Evolutionary conservation across 1,140 invertebrate genomes (phyloP), one percentile per base, ranked within the genome.

Genomic region (Cyclargus thomasi): DNA sequence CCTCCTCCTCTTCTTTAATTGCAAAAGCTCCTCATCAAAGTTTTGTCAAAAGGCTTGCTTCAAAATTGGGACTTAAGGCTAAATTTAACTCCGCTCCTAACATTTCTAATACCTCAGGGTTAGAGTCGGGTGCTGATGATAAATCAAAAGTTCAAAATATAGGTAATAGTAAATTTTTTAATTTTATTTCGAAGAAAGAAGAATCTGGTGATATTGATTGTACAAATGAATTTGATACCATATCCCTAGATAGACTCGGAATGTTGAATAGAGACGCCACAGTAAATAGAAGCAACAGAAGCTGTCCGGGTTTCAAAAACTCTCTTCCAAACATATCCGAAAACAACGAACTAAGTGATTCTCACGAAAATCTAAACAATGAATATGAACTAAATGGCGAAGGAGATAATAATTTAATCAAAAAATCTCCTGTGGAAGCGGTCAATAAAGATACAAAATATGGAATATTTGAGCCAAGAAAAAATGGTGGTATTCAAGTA

Each of bases 21-120:
- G 84, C 80, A 72, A 88, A 88, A 79, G 82, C 74, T 79, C 77
- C 82, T 75, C 74, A 81, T 75, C 81, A 86, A 73, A 90, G 85
- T 88, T 88, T 90, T 77, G 88, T 90, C 53, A 86, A 88, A 85
- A 90, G 86, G 84, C 86, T 91, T 86, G 87, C 89, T 80, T 89
- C 88, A n/a, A 91, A 91, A 78, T 91, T 91, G 79, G 88, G 90
- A 71, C 73, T 89, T 57, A 90, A 88, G 81, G 79, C 84, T 62
- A 91, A 88, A 71, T 90, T 88, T 72, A 88, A 85, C 73, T 90
- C 89, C 71, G 85, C 86, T 76, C 87, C 90, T 82, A 87, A 91
- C 73, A 85, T 90, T 73, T 85, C 86, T 84, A 88, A 90, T 75
- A 81, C 64, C 67, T 63, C 73, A 59, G 76, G 74, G 63, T 71